Conservation (phyloP, 2,113 vertebrate species). For the Thalassarche chlororhynchos region DNA sequence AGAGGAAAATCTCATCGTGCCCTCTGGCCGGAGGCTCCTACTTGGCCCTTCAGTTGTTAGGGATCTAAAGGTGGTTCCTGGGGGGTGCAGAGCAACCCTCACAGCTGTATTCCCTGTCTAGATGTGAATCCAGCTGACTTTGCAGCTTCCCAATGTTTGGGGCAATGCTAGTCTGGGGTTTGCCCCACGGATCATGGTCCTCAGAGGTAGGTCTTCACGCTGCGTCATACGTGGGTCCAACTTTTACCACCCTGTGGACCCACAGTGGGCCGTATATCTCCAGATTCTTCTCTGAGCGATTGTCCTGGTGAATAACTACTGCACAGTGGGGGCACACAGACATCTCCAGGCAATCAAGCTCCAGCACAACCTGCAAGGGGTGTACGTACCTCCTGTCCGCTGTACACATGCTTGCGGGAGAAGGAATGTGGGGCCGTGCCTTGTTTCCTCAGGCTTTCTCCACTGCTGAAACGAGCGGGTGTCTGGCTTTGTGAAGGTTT, state of each 20-base stretch:
- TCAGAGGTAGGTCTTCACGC: neutral
- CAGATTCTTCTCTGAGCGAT: neutral
- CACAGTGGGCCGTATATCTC: neutral
- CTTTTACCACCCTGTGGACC: neutral
- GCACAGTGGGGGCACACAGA: neutral
- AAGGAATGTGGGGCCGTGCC: neutral
- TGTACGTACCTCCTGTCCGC: neutral
- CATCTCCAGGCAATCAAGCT: neutral
- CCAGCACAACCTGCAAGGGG: neutral
- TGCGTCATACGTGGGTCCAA: neutral
- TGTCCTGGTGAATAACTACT: neutral
- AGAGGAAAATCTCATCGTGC: neutral
- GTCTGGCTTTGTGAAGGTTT: neutral
- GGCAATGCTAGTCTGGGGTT: neutral
- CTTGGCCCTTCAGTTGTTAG: neutral
- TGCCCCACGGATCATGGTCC: fast-evolving
- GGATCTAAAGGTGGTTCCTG: neutral
- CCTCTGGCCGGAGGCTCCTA: neutral
- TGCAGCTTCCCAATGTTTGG: neutral
- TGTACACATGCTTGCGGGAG: neutral
- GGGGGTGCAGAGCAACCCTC: neutral
- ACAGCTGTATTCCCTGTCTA: fast-evolving
- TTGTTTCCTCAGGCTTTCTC: neutral
- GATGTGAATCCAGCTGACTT: neutral
- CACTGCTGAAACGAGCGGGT: neutral